Evolutionary conservation across 2,888 invertebrate genomes (phyloP).

Genomic region (Oithona nana): DNA sequence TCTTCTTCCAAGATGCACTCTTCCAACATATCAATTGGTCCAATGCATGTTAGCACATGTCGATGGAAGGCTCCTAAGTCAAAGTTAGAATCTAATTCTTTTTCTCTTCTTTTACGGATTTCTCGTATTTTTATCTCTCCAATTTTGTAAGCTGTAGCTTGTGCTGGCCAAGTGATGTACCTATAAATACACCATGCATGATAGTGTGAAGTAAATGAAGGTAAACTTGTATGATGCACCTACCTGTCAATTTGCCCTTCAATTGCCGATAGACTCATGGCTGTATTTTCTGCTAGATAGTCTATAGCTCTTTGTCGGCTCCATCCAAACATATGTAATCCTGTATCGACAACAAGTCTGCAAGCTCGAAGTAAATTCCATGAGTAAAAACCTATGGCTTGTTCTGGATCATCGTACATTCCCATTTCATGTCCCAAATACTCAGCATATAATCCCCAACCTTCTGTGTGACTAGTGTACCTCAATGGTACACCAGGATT

Average conservation of each 20-base stretch:
- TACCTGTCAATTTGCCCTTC: neutral
- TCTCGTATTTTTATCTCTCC: conserved; percentile 25
- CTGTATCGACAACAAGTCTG: conserved; percentile 27
- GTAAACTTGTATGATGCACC: neutral
- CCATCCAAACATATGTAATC: conserved; percentile 26
- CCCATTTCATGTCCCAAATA: conserved; percentile 27
- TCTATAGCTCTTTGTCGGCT: conserved; percentile 23
- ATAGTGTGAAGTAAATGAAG: too few species aligned
- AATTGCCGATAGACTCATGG: conserved; percentile 9
- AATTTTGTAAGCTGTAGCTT: conserved; percentile 26
- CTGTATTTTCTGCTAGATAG: conserved; percentile 23
- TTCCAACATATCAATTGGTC: conserved; percentile 25
- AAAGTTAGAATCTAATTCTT: conserved; percentile 25
- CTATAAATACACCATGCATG: conserved; percentile 23
- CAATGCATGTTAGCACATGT: conserved; percentile 23
- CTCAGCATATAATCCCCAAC: conserved; percentile 29
- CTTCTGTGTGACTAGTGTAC: conserved; percentile 19
- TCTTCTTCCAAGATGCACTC: conserved; percentile 18
- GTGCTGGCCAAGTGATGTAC: conserved; percentile 27
- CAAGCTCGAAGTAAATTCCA: conserved; percentile 24
- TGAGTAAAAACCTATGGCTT: conserved; percentile 14
- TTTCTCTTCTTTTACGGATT: conserved; percentile 24
- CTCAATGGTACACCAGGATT: too few species aligned
- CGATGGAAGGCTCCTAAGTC: conserved; percentile 27
- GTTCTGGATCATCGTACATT: conserved; percentile 24